Percentiles rank a stretch among this genome's conserved stretches.
Conservation (phyloP, 37 sponge, comb jelly and placozoan species). For the Oopsacas minuta region DNA sequence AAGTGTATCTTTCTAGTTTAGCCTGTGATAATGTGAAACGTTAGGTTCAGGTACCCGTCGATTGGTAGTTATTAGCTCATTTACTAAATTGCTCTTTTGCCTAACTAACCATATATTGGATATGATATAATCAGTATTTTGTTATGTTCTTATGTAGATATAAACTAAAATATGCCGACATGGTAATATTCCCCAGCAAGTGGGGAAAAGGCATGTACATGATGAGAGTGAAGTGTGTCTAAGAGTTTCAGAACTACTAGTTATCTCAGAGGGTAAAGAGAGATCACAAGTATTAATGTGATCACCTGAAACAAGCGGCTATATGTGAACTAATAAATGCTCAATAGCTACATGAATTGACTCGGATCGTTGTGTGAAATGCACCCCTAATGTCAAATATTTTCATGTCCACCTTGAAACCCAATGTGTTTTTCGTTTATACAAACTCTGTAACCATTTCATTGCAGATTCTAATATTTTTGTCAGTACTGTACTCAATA, state of each 20-base stretch:
- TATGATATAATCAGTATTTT: neutral
- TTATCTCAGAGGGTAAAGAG: neutral
- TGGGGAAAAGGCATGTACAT: neutral
- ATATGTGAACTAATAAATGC: neutral
- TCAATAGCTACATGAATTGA: neutral
- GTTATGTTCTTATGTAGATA: neutral
- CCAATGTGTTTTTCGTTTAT: neutral
- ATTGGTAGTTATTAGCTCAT: neutral
- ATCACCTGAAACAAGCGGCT: neutral
- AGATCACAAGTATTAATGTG: neutral
- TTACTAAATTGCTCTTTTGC: neutral
- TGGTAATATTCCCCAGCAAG: neutral
- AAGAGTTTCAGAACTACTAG: neutral
- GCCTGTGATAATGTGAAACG: neutral
- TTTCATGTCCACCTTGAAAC: neutral
- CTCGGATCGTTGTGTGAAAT: slow-evolving; percentile 5
- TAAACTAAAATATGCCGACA: neutral
- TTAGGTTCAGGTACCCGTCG: neutral
- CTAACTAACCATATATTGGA: neutral
- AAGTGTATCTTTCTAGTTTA: neutral
- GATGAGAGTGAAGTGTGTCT: neutral
- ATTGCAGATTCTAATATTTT: neutral
- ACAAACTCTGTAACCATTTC: neutral
- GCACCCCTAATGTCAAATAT: neutral
- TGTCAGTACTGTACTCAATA: neutral